Evolutionary conservation across 1,140 invertebrate genomes (phyloP).

Genomic region (Drosophila kanapiae): DNA sequence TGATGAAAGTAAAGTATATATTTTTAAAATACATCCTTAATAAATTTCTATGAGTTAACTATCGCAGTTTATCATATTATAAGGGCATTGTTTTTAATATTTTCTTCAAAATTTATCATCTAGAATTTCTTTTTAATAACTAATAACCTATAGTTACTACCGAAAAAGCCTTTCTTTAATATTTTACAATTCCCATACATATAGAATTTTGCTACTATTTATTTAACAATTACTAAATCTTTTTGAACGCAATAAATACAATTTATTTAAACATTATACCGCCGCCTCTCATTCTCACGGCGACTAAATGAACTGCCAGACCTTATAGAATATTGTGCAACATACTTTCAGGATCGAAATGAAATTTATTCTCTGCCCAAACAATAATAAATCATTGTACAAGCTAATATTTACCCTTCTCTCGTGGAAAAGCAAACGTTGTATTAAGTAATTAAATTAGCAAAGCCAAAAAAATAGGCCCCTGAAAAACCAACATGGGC

Average conservation of each 20-base stretch:
- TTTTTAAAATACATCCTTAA: too few relatives aligned
- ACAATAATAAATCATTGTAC: not conserved
- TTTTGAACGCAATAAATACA: not conserved
- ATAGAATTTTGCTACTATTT: not conserved
- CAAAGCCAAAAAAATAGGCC: not conserved
- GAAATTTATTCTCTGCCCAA: too few relatives aligned
- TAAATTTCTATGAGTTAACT: too few relatives aligned
- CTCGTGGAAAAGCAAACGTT: not conserved
- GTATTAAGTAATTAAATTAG: slow-evolving; percentile 39
- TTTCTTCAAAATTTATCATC: too few relatives aligned
- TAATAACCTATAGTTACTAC: too few relatives aligned
- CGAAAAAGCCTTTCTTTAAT: too few relatives aligned
- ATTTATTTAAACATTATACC: not conserved
- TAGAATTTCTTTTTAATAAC: too few relatives aligned
- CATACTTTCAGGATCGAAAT: slow-evolving; percentile 36
- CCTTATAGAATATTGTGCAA: not conserved
- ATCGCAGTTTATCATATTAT: too few relatives aligned
- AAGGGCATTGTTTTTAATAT: too few relatives aligned
- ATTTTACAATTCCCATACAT: not conserved
- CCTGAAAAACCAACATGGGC: slow-evolving; percentile 16
- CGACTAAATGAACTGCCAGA: slow-evolving; percentile 1
- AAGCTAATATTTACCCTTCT: slow-evolving; percentile 13
- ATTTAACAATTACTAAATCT: not conserved
- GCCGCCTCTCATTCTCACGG: not conserved
- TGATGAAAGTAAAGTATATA: too few relatives aligned